Conservation (phyloP, 2,888 invertebrate genomes). For the Ligdia adustata region DNA sequence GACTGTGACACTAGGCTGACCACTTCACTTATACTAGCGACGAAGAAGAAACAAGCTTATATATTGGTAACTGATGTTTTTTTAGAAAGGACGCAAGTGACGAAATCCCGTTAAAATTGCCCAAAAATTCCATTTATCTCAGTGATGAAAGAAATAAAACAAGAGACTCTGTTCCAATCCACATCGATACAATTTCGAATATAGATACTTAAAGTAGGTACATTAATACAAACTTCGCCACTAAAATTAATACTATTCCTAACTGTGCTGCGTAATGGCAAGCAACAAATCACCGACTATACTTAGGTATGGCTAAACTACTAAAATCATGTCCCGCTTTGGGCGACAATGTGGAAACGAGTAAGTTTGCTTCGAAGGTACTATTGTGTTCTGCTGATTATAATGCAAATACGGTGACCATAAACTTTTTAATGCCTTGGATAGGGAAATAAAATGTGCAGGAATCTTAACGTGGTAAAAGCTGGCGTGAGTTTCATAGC, state of each 20-base stretch:
- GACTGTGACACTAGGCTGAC: too few relatives aligned
- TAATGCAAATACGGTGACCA: conserved; percentile 20
- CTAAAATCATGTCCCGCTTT: conserved; percentile 23
- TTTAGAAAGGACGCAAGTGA: too few relatives aligned
- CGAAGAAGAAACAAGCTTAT: too few relatives aligned
- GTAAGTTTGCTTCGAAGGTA: conserved; percentile 26
- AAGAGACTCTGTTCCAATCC: too few relatives aligned
- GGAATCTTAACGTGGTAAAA: not conserved
- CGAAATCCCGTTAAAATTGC: too few relatives aligned
- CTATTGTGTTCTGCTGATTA: conserved; percentile 15
- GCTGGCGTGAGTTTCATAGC: too few relatives aligned
- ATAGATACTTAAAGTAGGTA: too few relatives aligned
- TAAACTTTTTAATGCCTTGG: not conserved
- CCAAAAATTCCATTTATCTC: too few relatives aligned
- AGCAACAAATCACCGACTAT: not conserved
- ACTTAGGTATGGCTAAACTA: conserved; percentile 1
- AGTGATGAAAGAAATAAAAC: too few relatives aligned
- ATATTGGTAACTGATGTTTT: too few relatives aligned
- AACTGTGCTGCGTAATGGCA: not conserved
- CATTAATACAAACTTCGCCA: not conserved
- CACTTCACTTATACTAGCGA: too few relatives aligned
- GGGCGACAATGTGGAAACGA: conserved; percentile 25
- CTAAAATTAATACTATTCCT: not conserved
- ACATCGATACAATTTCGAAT: too few relatives aligned
- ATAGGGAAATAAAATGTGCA: not conserved